Conservation (phyloP, 2,888 invertebrate genomes). For the Diogma glabrata region DNA sequence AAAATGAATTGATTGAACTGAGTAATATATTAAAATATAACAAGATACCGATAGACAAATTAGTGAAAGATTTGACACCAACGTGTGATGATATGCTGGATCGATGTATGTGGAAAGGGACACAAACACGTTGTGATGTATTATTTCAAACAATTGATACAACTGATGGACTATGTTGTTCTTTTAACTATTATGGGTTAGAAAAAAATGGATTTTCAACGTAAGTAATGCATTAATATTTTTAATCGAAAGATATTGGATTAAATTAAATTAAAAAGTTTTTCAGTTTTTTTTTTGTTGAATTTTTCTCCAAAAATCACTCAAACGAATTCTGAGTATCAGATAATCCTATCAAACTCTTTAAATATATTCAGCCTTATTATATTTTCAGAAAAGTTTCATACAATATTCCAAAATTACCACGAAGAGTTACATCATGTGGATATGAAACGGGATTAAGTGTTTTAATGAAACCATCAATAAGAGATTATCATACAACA, state of each 20-base stretch:
- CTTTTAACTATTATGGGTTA: conserved; percentile 48
- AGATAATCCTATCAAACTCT: not conserved
- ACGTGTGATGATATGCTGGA: conserved; percentile 40
- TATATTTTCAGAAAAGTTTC: conserved; percentile 27
- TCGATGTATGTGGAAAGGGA: conserved; percentile 48
- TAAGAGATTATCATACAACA: conserved; percentile 50
- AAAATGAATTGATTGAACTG: conserved; percentile 21
- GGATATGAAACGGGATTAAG: conserved; percentile 57
- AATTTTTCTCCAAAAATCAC: conserved; percentile 1
- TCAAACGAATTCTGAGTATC: too few species aligned
- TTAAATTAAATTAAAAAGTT: not conserved
- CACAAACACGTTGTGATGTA: conserved; percentile 38
- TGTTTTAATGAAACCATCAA: conserved; percentile 42
- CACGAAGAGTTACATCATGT: conserved; percentile 52
- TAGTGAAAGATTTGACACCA: conserved; percentile 34
- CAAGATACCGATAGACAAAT: conserved; percentile 21
- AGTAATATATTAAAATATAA: conserved; percentile 24
- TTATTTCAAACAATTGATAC: conserved; percentile 41
- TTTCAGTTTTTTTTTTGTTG: conserved; percentile 8
- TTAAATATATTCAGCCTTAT: conserved; percentile 1
- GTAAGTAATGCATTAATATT: conserved; percentile 22
- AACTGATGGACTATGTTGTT: conserved; percentile 46
- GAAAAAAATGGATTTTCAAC: conserved; percentile 27
- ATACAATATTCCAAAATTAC: conserved; percentile 34
- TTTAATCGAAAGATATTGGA: not conserved